These are phyloP conservation scores for Lepus townsendii DNA, from an alignment of 2,797 vertebrate genomes.

Conservation along the genomic window DNA sequence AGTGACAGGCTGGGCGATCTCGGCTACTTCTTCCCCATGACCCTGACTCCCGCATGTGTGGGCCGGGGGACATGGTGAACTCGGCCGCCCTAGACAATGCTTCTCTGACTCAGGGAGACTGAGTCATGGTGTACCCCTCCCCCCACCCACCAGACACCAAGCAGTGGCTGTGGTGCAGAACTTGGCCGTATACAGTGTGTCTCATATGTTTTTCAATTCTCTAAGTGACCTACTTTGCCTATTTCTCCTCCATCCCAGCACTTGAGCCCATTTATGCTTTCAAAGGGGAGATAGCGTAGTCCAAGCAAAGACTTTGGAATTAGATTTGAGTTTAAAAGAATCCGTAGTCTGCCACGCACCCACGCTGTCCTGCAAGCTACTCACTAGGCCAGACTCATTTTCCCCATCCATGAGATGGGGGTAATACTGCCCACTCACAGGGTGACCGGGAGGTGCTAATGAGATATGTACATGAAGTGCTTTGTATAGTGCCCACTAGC, in stretches of 20 bases:
- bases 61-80: neutral
- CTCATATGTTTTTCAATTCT: neutral
- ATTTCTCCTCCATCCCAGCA: neutral
- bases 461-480: neutral
- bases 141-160: neutral
- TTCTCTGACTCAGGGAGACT: neutral
- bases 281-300: neutral
- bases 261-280: neutral
- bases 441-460: neutral
- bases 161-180: too few relatives aligned
- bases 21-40: neutral
- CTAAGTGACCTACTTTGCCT: too few relatives aligned
- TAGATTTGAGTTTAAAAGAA: neutral
- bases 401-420: neutral
- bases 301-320: neutral
- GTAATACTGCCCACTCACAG: fast-evolving
- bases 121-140: neutral
- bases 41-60: neutral
- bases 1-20: neutral
- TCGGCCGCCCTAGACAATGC: neutral
- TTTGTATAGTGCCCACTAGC: neutral
- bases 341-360: neutral
- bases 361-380: neutral
- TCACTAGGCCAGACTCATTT: neutral
- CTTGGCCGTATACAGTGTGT: neutral